Base-by-base conservation (phyloP, 2,888 invertebrate species). In the Ditula angustiorana region DNA sequence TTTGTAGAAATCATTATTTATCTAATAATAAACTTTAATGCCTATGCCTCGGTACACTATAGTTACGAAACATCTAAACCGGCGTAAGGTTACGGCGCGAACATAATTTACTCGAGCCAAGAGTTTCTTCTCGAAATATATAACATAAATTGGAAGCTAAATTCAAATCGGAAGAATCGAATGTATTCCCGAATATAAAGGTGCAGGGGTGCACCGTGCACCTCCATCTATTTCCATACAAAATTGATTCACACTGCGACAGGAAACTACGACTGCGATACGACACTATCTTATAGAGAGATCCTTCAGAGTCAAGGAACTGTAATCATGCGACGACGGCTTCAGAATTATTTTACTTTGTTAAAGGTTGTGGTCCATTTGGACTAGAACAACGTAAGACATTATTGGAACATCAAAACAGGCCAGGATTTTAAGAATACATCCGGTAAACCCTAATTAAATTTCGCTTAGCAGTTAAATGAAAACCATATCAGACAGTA, bases 181-280 rank as follows among this genome's bases (percentile, higher is more conserved):
- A 61, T 52, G 24, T 52, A 59, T 52, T 28, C 16, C 30, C 23
- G 59, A 70, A 75, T 71, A 78, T 72, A 72, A 75, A 74, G 72
- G 69, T 73, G 77, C 74, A 71, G 73, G 70, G 72, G 69, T 73
- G 77, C 74, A 71, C 73, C 69, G 73, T 71, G 73, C 71, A 76
- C 73, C 73, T 71, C 74, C 70, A 81, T 79, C 71, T 71, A 81
- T 83, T 83, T 83, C 77, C 79, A 84, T 85, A 79, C 78, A 79
- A 85, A 83, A 86, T 82, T 83, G 81, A 85, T 84, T 82, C 69
- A 69, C 71, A 67, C 72, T 70, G 73, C 71, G 57, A 72, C 79
- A 81, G 82, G 80, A 86, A 83, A 80, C 71, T 73, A 77, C 76
- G 77, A 75, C 78, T 80, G 76, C 75, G 79, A 83, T 74, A 74